phyloP scores from a whole-genome alignment of 2,797 vertebrate genomes.

The Gallinago solitaria region DNA sequence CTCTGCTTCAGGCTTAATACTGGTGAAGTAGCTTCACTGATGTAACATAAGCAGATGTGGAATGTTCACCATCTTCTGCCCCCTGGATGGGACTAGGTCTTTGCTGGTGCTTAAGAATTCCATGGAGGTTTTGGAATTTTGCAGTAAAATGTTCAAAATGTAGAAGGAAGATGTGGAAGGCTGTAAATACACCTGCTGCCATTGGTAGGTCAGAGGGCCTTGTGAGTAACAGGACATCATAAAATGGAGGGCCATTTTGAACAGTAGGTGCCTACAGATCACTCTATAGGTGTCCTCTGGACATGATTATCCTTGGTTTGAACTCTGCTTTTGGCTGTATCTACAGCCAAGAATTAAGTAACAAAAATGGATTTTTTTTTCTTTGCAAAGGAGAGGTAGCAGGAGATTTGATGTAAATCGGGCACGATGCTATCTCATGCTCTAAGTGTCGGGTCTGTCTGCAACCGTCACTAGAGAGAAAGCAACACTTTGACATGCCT shows the following conservation, averaged over 20 bases:
- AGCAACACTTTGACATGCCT: neutral
- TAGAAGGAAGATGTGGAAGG: constrained; percentile 21
- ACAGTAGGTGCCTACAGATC: constrained; percentile 7
- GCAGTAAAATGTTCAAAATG: constrained; percentile 12
- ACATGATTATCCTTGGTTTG: neutral
- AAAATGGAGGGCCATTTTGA: constrained; percentile 51
- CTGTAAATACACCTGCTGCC: constrained; percentile 27
- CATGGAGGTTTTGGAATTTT: constrained; percentile 14
- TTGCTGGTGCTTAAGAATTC: constrained; percentile 42
- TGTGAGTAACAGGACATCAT: constrained; percentile 11
- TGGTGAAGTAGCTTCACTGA: neutral
- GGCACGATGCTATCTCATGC: neutral
- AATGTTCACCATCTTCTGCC: neutral
- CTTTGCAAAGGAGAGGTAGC: neutral
- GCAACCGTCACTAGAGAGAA: neutral
- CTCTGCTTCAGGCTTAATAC: neutral
- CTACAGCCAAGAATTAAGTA: neutral
- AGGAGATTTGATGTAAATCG: constrained; percentile 29
- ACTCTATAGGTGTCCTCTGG: neutral
- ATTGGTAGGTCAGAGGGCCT: neutral
- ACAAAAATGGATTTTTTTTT: neutral
- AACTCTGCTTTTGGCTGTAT: neutral
- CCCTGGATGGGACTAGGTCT: neutral
- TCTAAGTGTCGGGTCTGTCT: neutral
- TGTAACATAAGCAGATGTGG: neutral